Evolutionary conservation across 2,113 vertebrate genomes (phyloP), one percentile per base, ranked within the genome.

Genomic region (Martes martes): DNA sequence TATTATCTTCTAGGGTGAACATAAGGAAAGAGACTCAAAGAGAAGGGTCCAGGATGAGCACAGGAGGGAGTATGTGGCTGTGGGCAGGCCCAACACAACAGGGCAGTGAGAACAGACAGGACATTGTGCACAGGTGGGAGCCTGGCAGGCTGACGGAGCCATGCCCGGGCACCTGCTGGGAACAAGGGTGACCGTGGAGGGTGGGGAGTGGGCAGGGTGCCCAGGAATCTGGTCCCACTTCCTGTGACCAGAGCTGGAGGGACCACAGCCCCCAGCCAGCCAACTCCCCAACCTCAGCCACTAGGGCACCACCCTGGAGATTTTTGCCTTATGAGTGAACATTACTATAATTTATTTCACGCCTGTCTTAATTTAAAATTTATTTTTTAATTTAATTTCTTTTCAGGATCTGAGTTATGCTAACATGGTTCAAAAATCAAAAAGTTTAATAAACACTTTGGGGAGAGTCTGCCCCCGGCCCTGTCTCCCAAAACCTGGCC

Each of bases 281-380:
- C 57, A 6, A 33, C 78, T 69, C 47, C 67, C 26, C 24, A 39
- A 1, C 47, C 57, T 88, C 88, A 39, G 71, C 79, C 94, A 18
- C 2, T 33, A 14, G 59, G 97, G 94, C 73, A 26, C 92, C 97
- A 73, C 94, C 33, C 16, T 59, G 47, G 86, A 97, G 93, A 89
- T 59, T 79, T 73, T 83, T 89, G 61, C 52, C 47, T 94, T 31
- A 6, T 73, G 59, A 96, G 45, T 71, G 80, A 96, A 26, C 61
- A 42, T 81, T 19, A 1, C 95, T 65, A 26, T 90, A 57, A 65
- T 95, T 89, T 85, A 96, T 94, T 98, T 97, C 96, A 96, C 1
- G 96, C 97, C 96, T 97, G 98, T 97, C 97, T 98, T 97, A 47
- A 90, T 96, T 94, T 97, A 67, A 94, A 96, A 98, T 98, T 97